A percentile compares a stretch with the other conserved stretches of the same genome.
Evolutionary conservation across 2,113 vertebrate genomes (phyloP).

Genomic region (Ailuropoda melanoleuca): DNA sequence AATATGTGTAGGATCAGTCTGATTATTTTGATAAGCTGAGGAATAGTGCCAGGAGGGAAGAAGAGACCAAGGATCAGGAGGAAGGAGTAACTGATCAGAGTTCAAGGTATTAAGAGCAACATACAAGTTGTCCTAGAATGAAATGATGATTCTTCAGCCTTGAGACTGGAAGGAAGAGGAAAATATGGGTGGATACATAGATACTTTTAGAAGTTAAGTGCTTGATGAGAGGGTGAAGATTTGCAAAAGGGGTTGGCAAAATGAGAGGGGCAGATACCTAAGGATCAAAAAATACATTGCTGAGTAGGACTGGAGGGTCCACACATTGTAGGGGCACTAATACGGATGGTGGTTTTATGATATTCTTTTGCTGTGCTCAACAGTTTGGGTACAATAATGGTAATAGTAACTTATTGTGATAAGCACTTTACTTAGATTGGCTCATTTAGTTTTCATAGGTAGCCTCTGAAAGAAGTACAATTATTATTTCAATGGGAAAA

Average conservation of each 20-base stretch:
- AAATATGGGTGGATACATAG: background rate
- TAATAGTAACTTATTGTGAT: background rate
- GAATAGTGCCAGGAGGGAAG: background rate
- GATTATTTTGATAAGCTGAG: slow-evolving; percentile 1
- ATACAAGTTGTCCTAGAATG: background rate
- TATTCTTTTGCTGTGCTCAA: background rate
- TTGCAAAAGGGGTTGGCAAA: background rate
- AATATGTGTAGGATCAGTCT: background rate
- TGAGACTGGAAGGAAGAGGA: background rate
- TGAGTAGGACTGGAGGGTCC: background rate
- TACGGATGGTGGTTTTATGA: background rate
- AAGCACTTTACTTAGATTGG: background rate
- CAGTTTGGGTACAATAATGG: background rate
- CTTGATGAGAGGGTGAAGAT: background rate
- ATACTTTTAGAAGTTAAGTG: background rate
- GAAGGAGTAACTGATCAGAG: background rate
- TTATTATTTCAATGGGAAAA: background rate
- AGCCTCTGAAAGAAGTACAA: background rate
- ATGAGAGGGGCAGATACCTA: background rate
- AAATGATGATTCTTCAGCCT: background rate
- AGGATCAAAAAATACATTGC: background rate
- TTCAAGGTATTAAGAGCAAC: background rate
- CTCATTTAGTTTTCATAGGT: background rate
- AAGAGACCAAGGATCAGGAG: background rate
- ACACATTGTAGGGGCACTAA: background rate